phyloP scores from a whole-genome alignment of 2,888 invertebrate species.

The Dasysyrphus tricinctus region DNA sequence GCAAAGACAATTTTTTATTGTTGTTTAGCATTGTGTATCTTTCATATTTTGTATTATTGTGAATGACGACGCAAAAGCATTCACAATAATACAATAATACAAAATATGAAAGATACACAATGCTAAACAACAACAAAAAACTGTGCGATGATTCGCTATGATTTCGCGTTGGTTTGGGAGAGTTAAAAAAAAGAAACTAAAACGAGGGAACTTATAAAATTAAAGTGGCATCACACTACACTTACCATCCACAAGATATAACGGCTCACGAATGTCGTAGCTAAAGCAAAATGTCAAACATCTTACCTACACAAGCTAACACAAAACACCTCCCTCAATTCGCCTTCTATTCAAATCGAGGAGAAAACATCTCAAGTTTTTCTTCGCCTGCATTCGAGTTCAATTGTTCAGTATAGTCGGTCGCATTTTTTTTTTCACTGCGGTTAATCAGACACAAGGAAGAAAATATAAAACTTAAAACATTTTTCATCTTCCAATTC shows the following conservation, averaged over 20 bases:
- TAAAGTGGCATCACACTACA: not conserved
- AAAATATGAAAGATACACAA: too few relatives aligned
- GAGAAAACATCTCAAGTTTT: constrained; percentile 58
- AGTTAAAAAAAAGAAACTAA: too few relatives aligned
- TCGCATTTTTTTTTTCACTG: constrained; percentile 37
- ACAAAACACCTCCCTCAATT: constrained; percentile 1
- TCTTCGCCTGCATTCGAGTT: constrained; percentile 67
- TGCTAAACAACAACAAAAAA: too few relatives aligned
- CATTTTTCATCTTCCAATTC: constrained; percentile 16
- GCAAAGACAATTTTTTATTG: too few relatives aligned
- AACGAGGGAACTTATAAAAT: too few relatives aligned
- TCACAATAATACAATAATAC: too few relatives aligned
- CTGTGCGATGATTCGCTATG: too few relatives aligned
- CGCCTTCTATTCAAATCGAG: constrained; percentile 36
- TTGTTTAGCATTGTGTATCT: too few relatives aligned
- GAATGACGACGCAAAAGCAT: too few relatives aligned
- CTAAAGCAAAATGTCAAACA: constrained; percentile 37
- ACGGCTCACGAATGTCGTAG: constrained; percentile 24
- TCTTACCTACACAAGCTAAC: not conserved
- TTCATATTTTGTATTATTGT: too few relatives aligned
- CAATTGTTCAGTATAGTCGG: constrained; percentile 56
- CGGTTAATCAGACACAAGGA: constrained; percentile 45
- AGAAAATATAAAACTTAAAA: constrained; percentile 13
- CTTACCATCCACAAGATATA: not conserved
- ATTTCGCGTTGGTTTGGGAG: too few relatives aligned